Evolutionary conservation across 2,113 vertebrate species (phyloP), one percentile per base, ranked within the genome.

Genomic region (Tupaia tana): DNA sequence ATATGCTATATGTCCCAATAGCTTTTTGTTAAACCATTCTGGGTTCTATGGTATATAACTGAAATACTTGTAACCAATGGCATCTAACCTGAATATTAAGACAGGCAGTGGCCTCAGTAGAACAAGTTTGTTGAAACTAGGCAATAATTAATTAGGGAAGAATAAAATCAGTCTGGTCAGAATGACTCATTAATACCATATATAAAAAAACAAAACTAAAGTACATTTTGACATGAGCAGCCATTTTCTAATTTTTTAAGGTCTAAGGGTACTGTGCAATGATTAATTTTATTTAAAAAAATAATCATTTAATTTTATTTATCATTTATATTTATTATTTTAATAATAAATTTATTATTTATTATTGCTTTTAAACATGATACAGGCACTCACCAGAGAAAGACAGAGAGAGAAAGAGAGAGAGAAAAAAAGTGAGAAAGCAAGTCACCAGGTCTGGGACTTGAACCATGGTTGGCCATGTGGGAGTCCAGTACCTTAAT

Each of bases 181-280:
- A 95, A 18, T 34, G 22, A 56, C 29, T 31, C 75, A 54, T 22
- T 84, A 90, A 90, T 20, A 56, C 16, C 92, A 93, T 95, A 82
- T 75, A 43, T 43, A 43, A 58, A 92, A 93, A 93, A 20, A 70
- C 4, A 34, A 90, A 94, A 87, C 25, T 73, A 90, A 95, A 91
- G 59, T 66, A 77, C 67, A 93, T 89, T 89, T 89, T 95, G 52
- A 9, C 22, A 59, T 34, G 3, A 92, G 14, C 31, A 59, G 70
- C 16, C 29, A 52, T 75, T 93, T 91, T 27, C 6, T 59, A 71
- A 18, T 4, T 34, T 64, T 78, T 61, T 56, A 66, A 92, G 81
- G 5, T 10, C 7, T 7, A 73, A 61, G 12, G 27, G 3, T 7
- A 94, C 0, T 69, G 24, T 13, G 81, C 0, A 85, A 3, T 66